Percentiles rank a stretch among this genome's conserved stretches.
phyloP scores from a whole-genome alignment of 1,140 invertebrate species.

The Chlorops oryzae region DNA sequence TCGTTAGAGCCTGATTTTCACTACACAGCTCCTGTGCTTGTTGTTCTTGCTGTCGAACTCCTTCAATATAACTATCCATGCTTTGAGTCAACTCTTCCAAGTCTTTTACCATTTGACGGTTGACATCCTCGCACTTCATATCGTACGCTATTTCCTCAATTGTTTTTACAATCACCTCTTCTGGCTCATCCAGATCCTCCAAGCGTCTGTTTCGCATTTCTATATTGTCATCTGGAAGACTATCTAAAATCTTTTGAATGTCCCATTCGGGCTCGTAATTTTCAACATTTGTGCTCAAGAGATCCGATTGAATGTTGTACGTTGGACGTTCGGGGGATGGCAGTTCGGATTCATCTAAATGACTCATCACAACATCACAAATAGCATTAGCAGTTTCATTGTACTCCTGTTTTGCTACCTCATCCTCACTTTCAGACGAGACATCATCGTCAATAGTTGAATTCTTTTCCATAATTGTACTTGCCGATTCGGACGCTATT shows the following conservation, averaged over 20 bases:
- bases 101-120: conserved; percentile 24
- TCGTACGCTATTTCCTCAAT: conserved; percentile 19
- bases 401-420: conserved; percentile 3
- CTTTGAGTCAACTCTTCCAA: conserved; percentile 24
- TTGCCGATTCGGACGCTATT: too few species aligned
- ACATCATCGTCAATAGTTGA: too few species aligned
- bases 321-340: too few species aligned
- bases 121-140: conserved; percentile 19
- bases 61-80: conserved; percentile 13
- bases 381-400: conserved; percentile 7
- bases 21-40: too few species aligned
- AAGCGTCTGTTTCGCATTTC: too few species aligned
- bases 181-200: neutral
- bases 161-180: conserved; percentile 6
- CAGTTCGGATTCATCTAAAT: neutral
- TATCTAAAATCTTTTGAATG: too few species aligned
- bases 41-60: too few species aligned
- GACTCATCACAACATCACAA: conserved; percentile 3
- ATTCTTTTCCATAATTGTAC: too few species aligned
- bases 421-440: conserved; percentile 6
- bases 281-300: too few species aligned
- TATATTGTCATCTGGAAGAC: too few species aligned
- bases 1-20: too few species aligned
- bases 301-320: too few species aligned
- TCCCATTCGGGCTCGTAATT: neutral